Percentiles rank a stretch among this genome's conserved stretches.
Evolutionary conservation across 2,113 vertebrate genomes (phyloP).

Genomic region (Crotalus horridus): DNA sequence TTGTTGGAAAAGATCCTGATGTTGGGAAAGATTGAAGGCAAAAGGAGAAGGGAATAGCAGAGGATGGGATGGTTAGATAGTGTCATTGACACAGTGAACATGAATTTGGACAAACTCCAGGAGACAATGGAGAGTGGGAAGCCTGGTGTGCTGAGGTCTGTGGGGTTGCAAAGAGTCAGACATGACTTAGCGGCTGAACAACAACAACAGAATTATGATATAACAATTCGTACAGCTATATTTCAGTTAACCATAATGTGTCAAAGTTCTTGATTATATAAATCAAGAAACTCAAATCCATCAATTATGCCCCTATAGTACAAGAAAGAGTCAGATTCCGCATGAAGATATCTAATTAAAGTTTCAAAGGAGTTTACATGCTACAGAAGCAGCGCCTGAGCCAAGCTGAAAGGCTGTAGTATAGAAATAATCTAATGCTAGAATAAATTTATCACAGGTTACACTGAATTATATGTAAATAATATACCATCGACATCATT

Average conservation of each 20-base stretch:
- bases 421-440: neutral
- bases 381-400: neutral
- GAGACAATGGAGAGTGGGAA: neutral
- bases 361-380: neutral
- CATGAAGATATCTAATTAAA: neutral
- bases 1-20: neutral
- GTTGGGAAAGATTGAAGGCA: neutral
- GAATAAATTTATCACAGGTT: neutral
- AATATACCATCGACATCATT: neutral
- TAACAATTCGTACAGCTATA: neutral
- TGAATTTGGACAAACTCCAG: neutral
- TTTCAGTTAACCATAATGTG: neutral
- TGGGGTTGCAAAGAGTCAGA: neutral
- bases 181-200: neutral
- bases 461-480: neutral
- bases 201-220: neutral
- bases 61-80: neutral
- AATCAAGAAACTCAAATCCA: neutral
- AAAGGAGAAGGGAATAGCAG: neutral
- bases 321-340: neutral
- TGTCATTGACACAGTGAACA: neutral
- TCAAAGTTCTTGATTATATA: neutral
- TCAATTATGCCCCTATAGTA: neutral
- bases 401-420: neutral
- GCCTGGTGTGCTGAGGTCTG: neutral